A percentile compares a stretch with the other conserved stretches of the same genome.
phyloP scores from a whole-genome alignment of 2,888 invertebrate genomes.

The Vandiemenella viatica region DNA sequence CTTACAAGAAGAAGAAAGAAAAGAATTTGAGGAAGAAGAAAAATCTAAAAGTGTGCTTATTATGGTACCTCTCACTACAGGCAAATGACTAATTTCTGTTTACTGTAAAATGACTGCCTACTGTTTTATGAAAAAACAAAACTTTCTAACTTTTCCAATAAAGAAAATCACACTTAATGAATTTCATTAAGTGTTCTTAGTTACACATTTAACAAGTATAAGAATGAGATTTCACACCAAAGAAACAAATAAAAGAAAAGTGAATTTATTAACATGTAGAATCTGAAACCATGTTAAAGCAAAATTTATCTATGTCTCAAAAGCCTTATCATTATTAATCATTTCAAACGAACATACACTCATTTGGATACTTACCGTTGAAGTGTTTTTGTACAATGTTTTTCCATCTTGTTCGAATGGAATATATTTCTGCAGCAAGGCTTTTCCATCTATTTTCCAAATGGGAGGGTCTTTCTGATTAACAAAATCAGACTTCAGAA shows the following conservation, averaged over 20 bases:
- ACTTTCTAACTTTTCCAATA: too few relatives aligned
- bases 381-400: slow-evolving; percentile 42
- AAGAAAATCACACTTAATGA: too few relatives aligned
- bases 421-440: slow-evolving; percentile 50
- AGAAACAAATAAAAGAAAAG: background rate
- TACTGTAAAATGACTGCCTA: too few relatives aligned
- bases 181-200: too few relatives aligned
- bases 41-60: too few relatives aligned
- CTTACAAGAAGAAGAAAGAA: too few relatives aligned
- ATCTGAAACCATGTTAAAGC: background rate
- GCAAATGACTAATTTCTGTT: too few relatives aligned
- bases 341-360: background rate
- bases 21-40: too few relatives aligned
- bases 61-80: too few relatives aligned
- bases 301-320: background rate
- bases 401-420: slow-evolving; percentile 43
- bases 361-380: slow-evolving; percentile 34
- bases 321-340: background rate
- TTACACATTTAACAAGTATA: background rate
- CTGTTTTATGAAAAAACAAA: too few relatives aligned
- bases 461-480: slow-evolving; percentile 45
- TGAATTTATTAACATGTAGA: background rate
- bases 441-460: slow-evolving; percentile 54
- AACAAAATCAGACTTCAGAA: slow-evolving; percentile 46
- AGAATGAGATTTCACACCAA: background rate